Base-by-base conservation (phyloP, 2,797 vertebrate species). In the Ceyx erithaca region DNA sequence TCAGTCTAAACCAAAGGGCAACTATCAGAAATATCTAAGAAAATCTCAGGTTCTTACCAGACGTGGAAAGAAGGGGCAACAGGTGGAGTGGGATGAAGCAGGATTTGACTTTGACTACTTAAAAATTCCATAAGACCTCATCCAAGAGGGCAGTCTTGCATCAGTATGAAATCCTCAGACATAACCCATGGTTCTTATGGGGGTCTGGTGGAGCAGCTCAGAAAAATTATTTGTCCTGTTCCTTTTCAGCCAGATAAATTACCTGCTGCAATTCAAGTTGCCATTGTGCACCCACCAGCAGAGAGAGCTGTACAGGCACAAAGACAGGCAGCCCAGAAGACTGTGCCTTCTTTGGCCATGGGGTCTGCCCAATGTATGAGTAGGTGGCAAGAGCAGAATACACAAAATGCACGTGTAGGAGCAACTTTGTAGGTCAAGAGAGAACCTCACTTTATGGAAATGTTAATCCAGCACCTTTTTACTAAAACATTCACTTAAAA, bases 381-480 rank as follows among this genome's bases (percentile, higher is more conserved):
- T 11, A 63, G 45, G 48, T 81, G 88, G 23, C 55, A 67, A 57
- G 61, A 80, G 21, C 6, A 22, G 84, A 61, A 63, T 11, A n/a
- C 49, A n/a, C 18, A 77, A 93, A 88, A 82, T 26, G n/a, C 12
- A 5, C 8, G n/a, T 70, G 55, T n/a, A 37, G 67, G 35, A 67
- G 43, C 2, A 2, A 83, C 68, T 80, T 72, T 70, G 63, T 70
- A 87, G 55, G 91, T 95, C 80, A 73, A 79, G 68, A 87, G 57
- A 88, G 49, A 84, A 22, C 37, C 25, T 92, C 41, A 43, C 10
- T 84, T 84, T 68, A 51, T 26, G 86, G 61, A 84, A 81, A 68
- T 48, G 83, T 82, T 86, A 82, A 55, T 90, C 85, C 46, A 93
- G 57, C 68, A 93, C 78, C 78, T 91, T 93, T 93, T 80, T 54